Base-by-base conservation (phyloP, 1,140 invertebrate genomes). In the Sesamia nonagrioides region DNA sequence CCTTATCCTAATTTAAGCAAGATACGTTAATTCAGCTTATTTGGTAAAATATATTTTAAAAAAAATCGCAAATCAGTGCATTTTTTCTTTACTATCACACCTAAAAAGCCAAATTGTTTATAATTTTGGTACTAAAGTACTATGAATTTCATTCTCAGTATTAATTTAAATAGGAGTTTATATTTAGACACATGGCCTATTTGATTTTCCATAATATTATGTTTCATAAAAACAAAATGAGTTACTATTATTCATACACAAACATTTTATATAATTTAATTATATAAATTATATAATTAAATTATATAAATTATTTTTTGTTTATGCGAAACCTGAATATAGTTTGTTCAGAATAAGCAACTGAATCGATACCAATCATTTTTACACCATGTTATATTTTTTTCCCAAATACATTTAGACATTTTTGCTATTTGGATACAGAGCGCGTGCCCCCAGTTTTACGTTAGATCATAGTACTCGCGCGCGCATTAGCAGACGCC, bases 71-170 rank as follows among this genome's bases (percentile, higher is more conserved):
- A 63, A 69, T 74, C 76, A 79, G 77, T 80, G 54, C 52, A 66
- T 68, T 52, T 81, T 71, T 48, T n/a, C 13, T 69, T 61, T 61
- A 17, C n/a, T 35, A 27, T 78, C 52, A 82, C 77, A 40, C 80
- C 83, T 85, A 85, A 85, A 66, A 83, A 86, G 83, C 83, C 83
- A 86, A 86, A 86, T 86, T 85, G 79, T 78, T 68, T 71, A 58
- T 54, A 60, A 27, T 60, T 74, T 52, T 40, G 68, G 50, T 54
- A 54, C 35, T 54, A 52, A 18, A 33, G 50, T 7, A 45, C 17
- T 73, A 60, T 56, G 37, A 21, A 73, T 58, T 73, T 73, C 42
- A 27, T 40, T 56, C 17, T 42, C 7, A 40, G 37, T 72, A 52
- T 69, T 72, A 54, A 40, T 37, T 61, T 18, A 40, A 72, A 54